Conservation (phyloP, 1,140 invertebrate species). For the Nephila pilipes region DNA sequence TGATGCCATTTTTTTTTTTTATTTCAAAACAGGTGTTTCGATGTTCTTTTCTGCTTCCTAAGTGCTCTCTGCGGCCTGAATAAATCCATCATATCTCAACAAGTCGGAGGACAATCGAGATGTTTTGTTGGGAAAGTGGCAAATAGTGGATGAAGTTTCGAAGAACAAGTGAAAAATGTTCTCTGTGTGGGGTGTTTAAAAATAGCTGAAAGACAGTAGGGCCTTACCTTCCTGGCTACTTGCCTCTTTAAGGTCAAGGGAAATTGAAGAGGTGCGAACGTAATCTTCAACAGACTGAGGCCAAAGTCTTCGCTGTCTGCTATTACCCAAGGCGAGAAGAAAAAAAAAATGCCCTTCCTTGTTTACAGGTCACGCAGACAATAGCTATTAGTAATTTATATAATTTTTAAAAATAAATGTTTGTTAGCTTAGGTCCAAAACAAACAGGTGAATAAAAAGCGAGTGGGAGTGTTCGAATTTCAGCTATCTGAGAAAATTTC, state of each 20-base stretch:
- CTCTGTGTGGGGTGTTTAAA: slow-evolving; percentile 42
- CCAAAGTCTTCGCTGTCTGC: slow-evolving; percentile 14
- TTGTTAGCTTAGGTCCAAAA: too few species aligned
- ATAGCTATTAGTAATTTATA: too few species aligned
- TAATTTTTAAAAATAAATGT: too few species aligned
- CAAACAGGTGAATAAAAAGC: too few species aligned
- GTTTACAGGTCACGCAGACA: neutral
- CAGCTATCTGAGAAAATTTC: too few species aligned
- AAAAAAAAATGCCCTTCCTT: slow-evolving; percentile 11
- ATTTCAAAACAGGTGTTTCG: too few species aligned
- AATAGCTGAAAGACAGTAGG: slow-evolving; percentile 59
- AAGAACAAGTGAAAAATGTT: slow-evolving; percentile 55
- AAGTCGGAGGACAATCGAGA: neutral
- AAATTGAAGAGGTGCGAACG: slow-evolving; percentile 25
- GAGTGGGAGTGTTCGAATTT: too few species aligned
- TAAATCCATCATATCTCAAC: neutral
- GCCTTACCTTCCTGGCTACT: slow-evolving; percentile 52
- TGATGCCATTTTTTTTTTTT: too few species aligned
- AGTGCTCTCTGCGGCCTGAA: neutral
- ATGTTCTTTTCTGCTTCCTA: too few species aligned
- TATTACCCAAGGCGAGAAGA: neutral
- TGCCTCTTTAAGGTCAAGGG: slow-evolving; percentile 71
- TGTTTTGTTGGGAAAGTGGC: neutral
- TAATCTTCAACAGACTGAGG: slow-evolving; percentile 3
- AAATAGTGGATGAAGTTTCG: neutral